A percentile compares a stretch with the other conserved stretches of the same genome.
Evolutionary conservation across 2,797 vertebrate genomes (phyloP).

Genomic region (Pristis pectinata): DNA sequence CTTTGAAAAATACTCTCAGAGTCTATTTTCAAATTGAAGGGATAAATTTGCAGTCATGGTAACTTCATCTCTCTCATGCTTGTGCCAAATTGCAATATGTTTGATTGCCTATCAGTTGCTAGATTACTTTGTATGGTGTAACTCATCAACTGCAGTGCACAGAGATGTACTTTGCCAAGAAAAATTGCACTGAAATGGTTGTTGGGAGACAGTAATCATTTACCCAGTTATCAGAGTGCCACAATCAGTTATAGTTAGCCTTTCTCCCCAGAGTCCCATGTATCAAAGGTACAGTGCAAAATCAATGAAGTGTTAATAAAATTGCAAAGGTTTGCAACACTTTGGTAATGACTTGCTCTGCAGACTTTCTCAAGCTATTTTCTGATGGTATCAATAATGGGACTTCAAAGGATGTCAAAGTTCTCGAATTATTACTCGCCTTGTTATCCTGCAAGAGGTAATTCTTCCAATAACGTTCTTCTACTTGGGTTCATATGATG

Average conservation of each 20-base stretch:
- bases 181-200: neutral
- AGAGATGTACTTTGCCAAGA: neutral
- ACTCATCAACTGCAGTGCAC: neutral
- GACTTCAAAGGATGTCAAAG: neutral
- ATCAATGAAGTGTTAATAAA: neutral
- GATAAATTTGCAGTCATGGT: neutral
- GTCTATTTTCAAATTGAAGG: neutral
- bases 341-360: conserved; percentile 4
- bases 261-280: neutral
- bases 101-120: neutral
- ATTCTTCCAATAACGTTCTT: neutral
- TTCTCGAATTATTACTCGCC: neutral
- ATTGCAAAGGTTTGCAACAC: neutral
- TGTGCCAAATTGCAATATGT: neutral
- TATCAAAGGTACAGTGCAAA: neutral
- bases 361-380: neutral
- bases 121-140: neutral
- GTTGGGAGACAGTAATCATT: conserved; percentile 18
- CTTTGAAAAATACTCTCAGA: neutral
- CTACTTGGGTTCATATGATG: neutral
- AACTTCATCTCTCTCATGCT: neutral
- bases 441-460: neutral
- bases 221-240: neutral
- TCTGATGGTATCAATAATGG: neutral
- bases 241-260: neutral